Conservation (phyloP, 2,888 invertebrate species). For the Cerastis rubricosa region DNA sequence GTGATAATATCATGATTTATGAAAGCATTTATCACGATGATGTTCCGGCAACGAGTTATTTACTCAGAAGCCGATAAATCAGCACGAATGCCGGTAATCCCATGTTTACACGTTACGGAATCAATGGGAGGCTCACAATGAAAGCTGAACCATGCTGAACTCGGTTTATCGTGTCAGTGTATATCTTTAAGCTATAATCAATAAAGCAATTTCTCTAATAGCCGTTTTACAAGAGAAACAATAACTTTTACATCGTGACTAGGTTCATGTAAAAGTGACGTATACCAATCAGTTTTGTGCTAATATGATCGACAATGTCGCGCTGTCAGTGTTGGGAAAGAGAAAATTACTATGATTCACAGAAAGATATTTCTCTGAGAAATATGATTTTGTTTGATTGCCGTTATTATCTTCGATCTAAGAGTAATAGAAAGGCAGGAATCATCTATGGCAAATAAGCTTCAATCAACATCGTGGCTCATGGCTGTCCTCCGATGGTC, state of each 20-base stretch:
- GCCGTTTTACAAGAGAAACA: conserved; percentile 48
- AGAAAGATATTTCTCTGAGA: conserved; percentile 68
- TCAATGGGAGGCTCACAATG: conserved; percentile 31
- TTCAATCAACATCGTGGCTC: conserved; percentile 39
- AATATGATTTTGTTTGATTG: conserved; percentile 68
- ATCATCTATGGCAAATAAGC: conserved; percentile 51
- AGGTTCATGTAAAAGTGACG: conserved; percentile 44
- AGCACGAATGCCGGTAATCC: conserved; percentile 44
- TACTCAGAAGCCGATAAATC: conserved; percentile 52
- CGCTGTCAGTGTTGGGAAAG: conserved; percentile 71
- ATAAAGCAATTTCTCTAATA: conserved; percentile 58
- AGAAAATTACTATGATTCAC: conserved; percentile 70
- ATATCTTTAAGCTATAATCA: conserved; percentile 33
- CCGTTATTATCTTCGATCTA: conserved; percentile 67
- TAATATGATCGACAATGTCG: conserved; percentile 61
- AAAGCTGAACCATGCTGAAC: conserved; percentile 33
- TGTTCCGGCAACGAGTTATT: conserved; percentile 52
- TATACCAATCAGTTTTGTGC: conserved; percentile 41
- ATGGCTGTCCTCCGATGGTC: conserved; percentile 12
- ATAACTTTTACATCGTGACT: conserved; percentile 59
- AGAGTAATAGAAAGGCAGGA: conserved; percentile 58
- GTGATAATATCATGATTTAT: conserved; percentile 43
- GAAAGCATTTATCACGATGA: conserved; percentile 45
- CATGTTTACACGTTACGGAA: conserved; percentile 47
- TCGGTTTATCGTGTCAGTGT: conserved; percentile 35